Evolutionary conservation across 2,113 vertebrate species (phyloP).

Genomic region (Cottus gobio): DNA sequence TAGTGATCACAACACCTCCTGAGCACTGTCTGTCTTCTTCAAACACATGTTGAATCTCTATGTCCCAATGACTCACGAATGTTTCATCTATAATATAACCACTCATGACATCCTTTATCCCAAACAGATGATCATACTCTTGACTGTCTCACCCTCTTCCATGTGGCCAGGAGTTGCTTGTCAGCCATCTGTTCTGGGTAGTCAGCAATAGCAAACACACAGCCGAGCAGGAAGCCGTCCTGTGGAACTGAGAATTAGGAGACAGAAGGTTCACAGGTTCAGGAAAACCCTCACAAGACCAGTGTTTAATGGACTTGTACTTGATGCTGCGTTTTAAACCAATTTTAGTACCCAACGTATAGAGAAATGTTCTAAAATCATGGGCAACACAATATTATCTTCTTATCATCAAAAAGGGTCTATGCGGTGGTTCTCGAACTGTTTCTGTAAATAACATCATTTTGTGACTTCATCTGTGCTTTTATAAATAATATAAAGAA

Average conservation of each 20-base stretch:
- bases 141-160: conserved; percentile 90
- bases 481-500: too few relatives aligned
- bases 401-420: too few relatives aligned
- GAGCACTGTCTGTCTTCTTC: background rate
- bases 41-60: background rate
- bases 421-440: too few relatives aligned
- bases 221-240: conserved; percentile 93
- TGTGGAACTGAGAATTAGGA: conserved; percentile 87
- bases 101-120: background rate
- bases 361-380: too few relatives aligned
- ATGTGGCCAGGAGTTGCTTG: conserved; percentile 94
- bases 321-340: too few relatives aligned
- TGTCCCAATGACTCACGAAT: background rate
- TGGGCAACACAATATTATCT: too few relatives aligned
- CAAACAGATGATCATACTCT: background rate
- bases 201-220: conserved; percentile 95
- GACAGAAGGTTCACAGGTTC: background rate
- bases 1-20: background rate
- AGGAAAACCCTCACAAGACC: background rate
- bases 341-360: too few relatives aligned
- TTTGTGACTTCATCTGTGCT: too few relatives aligned
- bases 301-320: background rate
- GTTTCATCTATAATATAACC: background rate
- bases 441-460: too few relatives aligned
- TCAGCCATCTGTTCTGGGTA: conserved; percentile 98